Percentiles rank a stretch among this genome's conserved stretches.
phyloP scores from a whole-genome alignment of 1,140 invertebrate genomes.

The Aphelinus certus region DNA sequence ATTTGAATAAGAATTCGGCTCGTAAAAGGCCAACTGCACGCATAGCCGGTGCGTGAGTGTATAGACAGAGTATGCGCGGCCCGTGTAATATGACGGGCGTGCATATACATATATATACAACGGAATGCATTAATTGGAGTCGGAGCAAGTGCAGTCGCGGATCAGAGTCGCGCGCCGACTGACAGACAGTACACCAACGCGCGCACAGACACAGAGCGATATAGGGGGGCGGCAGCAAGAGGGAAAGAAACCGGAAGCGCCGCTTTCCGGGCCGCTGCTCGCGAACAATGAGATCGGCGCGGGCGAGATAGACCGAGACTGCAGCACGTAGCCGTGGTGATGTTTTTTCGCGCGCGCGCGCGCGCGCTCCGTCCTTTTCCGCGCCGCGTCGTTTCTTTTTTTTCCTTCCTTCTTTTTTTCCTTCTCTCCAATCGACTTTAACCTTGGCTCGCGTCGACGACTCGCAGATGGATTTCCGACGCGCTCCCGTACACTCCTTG shows the following conservation, averaged over 20 bases:
- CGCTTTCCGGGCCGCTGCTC: conserved; percentile 58
- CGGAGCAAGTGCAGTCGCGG: conserved; percentile 12
- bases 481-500: too few relatives aligned
- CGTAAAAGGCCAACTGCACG: too few relatives aligned
- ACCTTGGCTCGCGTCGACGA: conserved; percentile 26
- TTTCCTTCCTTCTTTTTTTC: background rate
- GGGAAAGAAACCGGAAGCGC: conserved; percentile 55
- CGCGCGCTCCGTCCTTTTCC: conserved; percentile 2
- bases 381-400: conserved; percentile 6
- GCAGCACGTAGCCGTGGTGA: conserved; percentile 14
- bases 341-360: background rate
- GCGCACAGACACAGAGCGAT: too few relatives aligned
- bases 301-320: background rate
- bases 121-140: conserved; percentile 26
- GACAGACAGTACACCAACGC: background rate
- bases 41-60: too few relatives aligned
- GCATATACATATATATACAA: background rate
- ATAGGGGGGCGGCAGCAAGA: background rate
- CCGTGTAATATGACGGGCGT: too few relatives aligned
- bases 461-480: conserved; percentile 30
- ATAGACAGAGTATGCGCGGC: background rate
- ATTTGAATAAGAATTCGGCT: too few relatives aligned
- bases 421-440: conserved; percentile 33
- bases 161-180: background rate
- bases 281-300: conserved; percentile 37